These are phyloP conservation scores for Chloropsis cyanopogon DNA, from an alignment of 2,113 vertebrate species.

Conservation along the genomic window DNA sequence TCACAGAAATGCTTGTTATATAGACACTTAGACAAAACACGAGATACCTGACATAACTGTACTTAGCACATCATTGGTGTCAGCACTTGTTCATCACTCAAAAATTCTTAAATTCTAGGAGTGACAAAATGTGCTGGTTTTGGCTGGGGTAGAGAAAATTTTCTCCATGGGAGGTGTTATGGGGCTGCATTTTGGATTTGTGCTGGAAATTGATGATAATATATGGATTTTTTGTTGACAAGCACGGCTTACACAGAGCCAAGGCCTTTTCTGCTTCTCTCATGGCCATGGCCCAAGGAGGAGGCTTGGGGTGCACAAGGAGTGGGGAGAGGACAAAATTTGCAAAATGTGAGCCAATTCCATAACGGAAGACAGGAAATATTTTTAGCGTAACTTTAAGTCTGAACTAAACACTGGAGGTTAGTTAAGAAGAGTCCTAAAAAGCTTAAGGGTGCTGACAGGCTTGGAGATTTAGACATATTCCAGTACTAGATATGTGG, in stretches of 20 bases:
- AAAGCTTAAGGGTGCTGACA: background rate
- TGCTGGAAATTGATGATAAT: background rate
- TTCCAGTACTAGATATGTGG: background rate
- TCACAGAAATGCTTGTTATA: accelerated
- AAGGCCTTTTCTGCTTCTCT: background rate
- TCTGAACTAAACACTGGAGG: background rate
- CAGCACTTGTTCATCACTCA: background rate
- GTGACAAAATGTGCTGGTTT: background rate
- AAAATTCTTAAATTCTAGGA: background rate
- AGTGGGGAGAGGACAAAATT: background rate
- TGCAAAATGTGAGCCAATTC: accelerated
- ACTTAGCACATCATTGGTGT: accelerated
- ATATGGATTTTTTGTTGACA: accelerated
- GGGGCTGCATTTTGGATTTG: background rate
- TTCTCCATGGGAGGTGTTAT: background rate
- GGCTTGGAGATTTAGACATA: background rate
- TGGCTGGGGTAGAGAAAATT: background rate
- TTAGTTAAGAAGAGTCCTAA: background rate
- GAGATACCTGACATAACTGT: background rate
- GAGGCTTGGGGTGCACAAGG: accelerated
- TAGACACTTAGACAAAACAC: background rate
- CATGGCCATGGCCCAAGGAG: accelerated
- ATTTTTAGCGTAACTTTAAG: background rate
- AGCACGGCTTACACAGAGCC: background rate
- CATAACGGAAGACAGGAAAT: background rate